Base-by-base conservation (phyloP, 2,888 invertebrate genomes). In the Aphrophora alni region DNA sequence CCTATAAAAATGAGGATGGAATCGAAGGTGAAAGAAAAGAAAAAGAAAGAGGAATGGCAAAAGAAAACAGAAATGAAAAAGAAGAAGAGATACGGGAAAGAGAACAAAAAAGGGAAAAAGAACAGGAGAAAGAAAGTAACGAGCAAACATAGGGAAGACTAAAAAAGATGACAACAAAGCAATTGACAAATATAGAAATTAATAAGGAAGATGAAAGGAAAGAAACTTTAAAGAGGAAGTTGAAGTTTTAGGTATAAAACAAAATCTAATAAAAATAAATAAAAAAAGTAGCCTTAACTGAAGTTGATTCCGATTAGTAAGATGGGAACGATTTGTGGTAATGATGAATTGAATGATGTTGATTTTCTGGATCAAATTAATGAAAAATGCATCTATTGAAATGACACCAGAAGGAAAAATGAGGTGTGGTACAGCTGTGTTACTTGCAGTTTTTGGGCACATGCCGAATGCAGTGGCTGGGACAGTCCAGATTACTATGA, bases 401-500 rank as follows among this genome's bases (percentile, higher is more conserved):
- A 76, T 21, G 59, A 59, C 21, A 12, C 33, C 33, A 8, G 33
- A 59, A 12, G 59, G 14, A 21, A 59, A 12, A 33, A 74, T 33
- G 33, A 33, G 8, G 8, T 33, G 33, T 76, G 76, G 76, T 76
- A 76, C n/a, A 38, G 76, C 5, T 76, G 76, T 59, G 76, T 59
- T 27, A 76, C 21, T 24, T 76, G 51, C 27, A 8, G 76, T 25
- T 76, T 76, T 59, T 76, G 76, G 76, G 76, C 59, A 25, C 76
- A 76, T 25, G 51, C 51, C 3, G 51, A 28, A 44, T 76, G 76
- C 25, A 76, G 76, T 26, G 76, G 76, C 12, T 76, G 44, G n/a
- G 51, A 76, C 44, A 76, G 26, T 51, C 76, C 76, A 5, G 76
- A 76, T n/a, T 25, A 76, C 27, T 76, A 76, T 76, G 44, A 26